phyloP scores from a whole-genome alignment of 2,888 invertebrate genomes.

The Scrobipalpa atriplicella region DNA sequence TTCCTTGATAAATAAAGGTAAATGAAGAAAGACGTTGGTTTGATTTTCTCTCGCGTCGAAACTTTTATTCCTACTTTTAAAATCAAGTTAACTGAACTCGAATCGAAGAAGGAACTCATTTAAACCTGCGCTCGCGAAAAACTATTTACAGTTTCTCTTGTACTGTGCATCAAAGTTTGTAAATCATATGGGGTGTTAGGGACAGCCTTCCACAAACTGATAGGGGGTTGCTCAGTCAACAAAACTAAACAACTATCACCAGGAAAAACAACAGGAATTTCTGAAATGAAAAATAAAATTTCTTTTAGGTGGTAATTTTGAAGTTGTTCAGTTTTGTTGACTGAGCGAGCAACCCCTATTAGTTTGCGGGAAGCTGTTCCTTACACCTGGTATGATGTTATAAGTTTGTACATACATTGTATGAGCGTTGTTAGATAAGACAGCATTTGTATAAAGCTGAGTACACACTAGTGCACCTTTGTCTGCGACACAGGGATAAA shows the following conservation, averaged over 20 bases:
- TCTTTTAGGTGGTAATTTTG: too few species aligned
- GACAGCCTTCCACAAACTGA: too few species aligned
- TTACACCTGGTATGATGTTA: too few species aligned
- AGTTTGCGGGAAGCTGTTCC: too few species aligned
- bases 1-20: neutral
- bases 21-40: neutral
- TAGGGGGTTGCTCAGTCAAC: too few species aligned
- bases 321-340: too few species aligned
- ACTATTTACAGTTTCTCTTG: neutral
- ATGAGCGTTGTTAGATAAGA: neutral
- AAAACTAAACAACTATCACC: too few species aligned
- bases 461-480: neutral
- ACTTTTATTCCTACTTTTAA: neutral
- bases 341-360: too few species aligned
- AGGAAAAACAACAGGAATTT: too few species aligned
- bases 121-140: neutral
- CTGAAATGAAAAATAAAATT: too few species aligned
- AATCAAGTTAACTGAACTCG: neutral
- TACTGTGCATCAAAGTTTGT: neutral
- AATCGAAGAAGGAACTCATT: neutral
- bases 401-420: neutral
- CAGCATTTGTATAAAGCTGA: neutral
- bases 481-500: too few species aligned
- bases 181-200: slow-evolving; percentile 32
- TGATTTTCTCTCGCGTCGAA: neutral